These are phyloP conservation scores for Nowickia ferox DNA, from an alignment of 2,888 invertebrate genomes.

Conservation along the genomic window DNA sequence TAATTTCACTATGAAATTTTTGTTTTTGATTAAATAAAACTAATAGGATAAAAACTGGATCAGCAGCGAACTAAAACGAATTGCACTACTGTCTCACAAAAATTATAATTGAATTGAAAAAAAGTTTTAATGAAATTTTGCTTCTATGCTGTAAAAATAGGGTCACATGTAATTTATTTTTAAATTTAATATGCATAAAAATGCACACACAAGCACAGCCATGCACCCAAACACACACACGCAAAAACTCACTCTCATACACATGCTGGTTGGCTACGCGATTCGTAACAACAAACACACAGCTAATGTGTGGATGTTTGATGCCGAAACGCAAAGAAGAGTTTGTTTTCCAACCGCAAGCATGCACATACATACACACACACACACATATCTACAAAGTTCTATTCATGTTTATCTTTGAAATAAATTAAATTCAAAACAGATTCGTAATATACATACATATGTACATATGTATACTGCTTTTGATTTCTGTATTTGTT, in stretches of 20 bases:
- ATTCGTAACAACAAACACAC: neutral
- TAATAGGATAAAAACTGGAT: too few relatives aligned
- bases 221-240: neutral
- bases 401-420: constrained; percentile 45
- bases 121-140: neutral
- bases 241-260: neutral
- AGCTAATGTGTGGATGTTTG: neutral
- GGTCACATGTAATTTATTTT: neutral
- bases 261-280: neutral
- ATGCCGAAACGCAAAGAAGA: constrained; percentile 22
- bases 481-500: constrained; percentile 14
- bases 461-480: neutral
- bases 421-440: constrained; percentile 59
- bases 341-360: constrained; percentile 8
- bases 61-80: too few relatives aligned
- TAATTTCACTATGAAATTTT: too few relatives aligned
- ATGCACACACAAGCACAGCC: constrained; percentile 20
- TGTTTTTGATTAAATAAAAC: too few relatives aligned
- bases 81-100: too few relatives aligned
- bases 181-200: constrained; percentile 62
- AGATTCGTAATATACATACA: neutral
- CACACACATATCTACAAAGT: neutral
- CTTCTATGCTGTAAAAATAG: neutral
- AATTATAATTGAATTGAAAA: too few relatives aligned
- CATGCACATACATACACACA: neutral